A percentile compares a stretch with the other conserved stretches of the same genome.
Conservation (phyloP, 2,113 vertebrate genomes). For the Nibea coibor region DNA sequence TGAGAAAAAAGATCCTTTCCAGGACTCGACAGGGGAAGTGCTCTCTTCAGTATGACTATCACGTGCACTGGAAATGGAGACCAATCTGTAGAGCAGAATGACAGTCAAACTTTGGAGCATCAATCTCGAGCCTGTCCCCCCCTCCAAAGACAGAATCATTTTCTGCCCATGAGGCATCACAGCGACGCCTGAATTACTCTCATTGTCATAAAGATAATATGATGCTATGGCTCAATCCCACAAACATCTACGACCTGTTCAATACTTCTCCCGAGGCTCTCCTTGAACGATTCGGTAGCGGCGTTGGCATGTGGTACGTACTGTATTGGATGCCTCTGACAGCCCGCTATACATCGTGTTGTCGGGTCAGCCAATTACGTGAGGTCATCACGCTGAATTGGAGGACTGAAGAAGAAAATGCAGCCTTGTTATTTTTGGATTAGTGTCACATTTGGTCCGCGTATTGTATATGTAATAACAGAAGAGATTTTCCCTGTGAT, state of each 20-base stretch:
- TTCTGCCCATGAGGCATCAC: slow-evolving; percentile 30
- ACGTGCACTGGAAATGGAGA: slow-evolving; percentile 89
- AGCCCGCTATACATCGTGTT: slow-evolving; percentile 29
- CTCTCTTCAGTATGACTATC: slow-evolving; percentile 95
- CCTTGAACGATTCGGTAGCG: slow-evolving; percentile 12
- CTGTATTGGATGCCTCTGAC: slow-evolving; percentile 11
- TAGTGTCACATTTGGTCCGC: slow-evolving; percentile 74
- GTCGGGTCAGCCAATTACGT: slow-evolving; percentile 62
- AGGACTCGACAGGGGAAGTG: slow-evolving; percentile 87
- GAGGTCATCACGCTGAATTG: slow-evolving; percentile 59
- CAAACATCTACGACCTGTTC: slow-evolving; percentile 26
- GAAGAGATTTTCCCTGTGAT: slow-evolving; percentile 52
- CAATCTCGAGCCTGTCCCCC: slow-evolving; percentile 3
- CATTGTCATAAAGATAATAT: slow-evolving; percentile 46
- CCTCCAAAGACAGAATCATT: slow-evolving; percentile 41
- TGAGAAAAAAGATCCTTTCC: slow-evolving; percentile 86
- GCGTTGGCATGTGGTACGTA: slow-evolving; percentile 8
- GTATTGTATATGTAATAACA: slow-evolving; percentile 48
- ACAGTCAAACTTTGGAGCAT: slow-evolving; percentile 32
- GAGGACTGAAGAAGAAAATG: slow-evolving; percentile 59
- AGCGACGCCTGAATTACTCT: slow-evolving; percentile 22
- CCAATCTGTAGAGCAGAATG: slow-evolving; percentile 75
- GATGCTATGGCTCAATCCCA: slow-evolving; percentile 31
- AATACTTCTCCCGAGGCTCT: slow-evolving; percentile 28
- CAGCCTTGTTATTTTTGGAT: slow-evolving; percentile 78